A percentile compares a stretch with the other conserved stretches of the same genome.
Conservation (phyloP, 1,140 invertebrate genomes). For the Listronotus oregonensis region DNA sequence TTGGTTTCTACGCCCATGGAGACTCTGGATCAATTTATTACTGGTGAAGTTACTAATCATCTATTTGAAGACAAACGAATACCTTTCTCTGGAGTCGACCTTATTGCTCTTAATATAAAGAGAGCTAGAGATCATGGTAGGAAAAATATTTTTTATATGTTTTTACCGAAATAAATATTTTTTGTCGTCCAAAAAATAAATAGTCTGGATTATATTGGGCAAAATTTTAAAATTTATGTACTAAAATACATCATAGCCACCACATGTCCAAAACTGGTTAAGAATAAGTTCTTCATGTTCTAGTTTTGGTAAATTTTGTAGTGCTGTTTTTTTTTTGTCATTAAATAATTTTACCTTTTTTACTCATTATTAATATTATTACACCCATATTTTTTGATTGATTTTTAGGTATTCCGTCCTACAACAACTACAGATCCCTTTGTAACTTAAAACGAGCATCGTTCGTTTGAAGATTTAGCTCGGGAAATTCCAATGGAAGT, state of each 20-base stretch:
- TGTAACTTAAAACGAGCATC: slow-evolving; percentile 81
- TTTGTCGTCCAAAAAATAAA: too few relatives aligned
- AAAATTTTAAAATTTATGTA: too few relatives aligned
- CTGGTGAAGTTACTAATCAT: slow-evolving; percentile 92
- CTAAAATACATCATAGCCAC: too few relatives aligned
- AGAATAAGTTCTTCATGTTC: too few relatives aligned
- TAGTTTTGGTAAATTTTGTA: too few relatives aligned
- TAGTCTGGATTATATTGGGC: too few relatives aligned
- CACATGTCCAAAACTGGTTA: too few relatives aligned
- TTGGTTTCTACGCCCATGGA: slow-evolving; percentile 90
- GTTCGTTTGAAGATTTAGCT: slow-evolving; percentile 78
- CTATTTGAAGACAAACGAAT: slow-evolving; percentile 86
- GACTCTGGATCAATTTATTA: slow-evolving; percentile 91
- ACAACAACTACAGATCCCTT: slow-evolving; percentile 70
- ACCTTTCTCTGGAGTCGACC: slow-evolving; percentile 84
- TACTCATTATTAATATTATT: too few relatives aligned
- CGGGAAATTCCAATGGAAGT: slow-evolving; percentile 85
- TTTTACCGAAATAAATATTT: too few relatives aligned
- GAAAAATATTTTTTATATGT: slow-evolving; percentile 36
- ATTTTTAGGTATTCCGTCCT: slow-evolving; percentile 36
- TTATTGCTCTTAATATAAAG: slow-evolving; percentile 83
- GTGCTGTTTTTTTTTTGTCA: too few relatives aligned
- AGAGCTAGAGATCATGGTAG: slow-evolving; percentile 61
- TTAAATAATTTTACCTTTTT: too few relatives aligned
- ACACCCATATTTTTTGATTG: too few relatives aligned